Conservation (phyloP, 2,113 vertebrate species). For the Psophia crepitans region DNA sequence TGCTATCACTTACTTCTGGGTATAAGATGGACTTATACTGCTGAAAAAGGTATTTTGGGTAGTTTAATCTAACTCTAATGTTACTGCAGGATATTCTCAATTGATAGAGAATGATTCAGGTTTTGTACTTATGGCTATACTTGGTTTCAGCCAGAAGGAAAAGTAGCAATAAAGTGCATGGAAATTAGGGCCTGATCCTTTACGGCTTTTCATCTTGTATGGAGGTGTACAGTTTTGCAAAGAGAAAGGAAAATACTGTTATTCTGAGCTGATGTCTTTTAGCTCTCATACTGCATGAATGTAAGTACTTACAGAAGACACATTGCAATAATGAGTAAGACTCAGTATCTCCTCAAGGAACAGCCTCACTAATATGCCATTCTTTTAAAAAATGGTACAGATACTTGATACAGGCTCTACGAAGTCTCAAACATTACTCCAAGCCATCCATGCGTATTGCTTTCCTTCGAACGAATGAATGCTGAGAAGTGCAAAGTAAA, state of each 20-base stretch:
- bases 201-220: neutral
- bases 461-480: neutral
- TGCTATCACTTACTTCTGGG: neutral
- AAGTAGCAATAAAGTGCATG: neutral
- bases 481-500: neutral
- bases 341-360: neutral
- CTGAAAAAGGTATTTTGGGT: neutral
- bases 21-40: neutral
- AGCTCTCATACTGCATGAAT: neutral
- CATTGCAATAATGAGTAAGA: neutral
- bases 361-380: neutral
- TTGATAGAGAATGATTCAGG: neutral
- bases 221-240: neutral
- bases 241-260: neutral
- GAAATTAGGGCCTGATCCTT: constrained; percentile 6
- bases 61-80: neutral
- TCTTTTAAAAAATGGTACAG: neutral
- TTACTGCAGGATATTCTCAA: neutral
- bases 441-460: neutral
- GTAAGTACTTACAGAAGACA: neutral
- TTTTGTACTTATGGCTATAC: neutral
- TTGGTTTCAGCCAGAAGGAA: constrained; percentile 19
- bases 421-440: neutral
- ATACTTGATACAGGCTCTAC: neutral
- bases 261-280: neutral